Percentiles rank a stretch among this genome's conserved stretches.
These are phyloP conservation scores for Diglossa cyanea DNA, from an alignment of 2,797 vertebrate species.

Conservation along the genomic window DNA sequence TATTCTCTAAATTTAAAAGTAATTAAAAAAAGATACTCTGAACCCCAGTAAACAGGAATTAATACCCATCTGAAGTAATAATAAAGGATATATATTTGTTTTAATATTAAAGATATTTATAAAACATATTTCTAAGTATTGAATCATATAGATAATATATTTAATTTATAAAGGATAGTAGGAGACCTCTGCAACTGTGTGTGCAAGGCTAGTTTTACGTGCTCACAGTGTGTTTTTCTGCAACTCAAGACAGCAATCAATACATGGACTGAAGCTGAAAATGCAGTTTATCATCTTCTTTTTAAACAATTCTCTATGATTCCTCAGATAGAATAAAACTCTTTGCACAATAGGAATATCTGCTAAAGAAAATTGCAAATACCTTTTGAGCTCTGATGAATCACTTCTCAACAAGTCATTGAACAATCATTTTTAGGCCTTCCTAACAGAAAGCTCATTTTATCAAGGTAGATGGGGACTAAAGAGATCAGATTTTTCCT, in stretches of 20 bases:
- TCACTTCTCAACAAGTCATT: not conserved
- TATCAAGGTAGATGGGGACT: not conserved
- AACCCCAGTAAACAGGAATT: not conserved
- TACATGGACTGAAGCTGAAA: constrained; percentile 10
- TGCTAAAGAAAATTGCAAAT: not conserved
- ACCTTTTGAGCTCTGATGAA: not conserved
- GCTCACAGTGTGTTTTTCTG: not conserved
- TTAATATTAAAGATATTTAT: not conserved
- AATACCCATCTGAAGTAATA: not conserved
- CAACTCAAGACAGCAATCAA: not conserved
- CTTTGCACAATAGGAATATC: not conserved
- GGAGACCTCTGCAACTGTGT: not conserved
- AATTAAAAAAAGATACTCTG: not conserved
- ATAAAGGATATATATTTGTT: not conserved
- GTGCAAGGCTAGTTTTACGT: not conserved
- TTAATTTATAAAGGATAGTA: not conserved
- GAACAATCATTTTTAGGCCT: not conserved
- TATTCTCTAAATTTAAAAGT: not conserved
- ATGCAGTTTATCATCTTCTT: not conserved
- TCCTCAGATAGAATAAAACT: not conserved
- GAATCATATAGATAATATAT: not conserved
- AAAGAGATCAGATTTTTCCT: not conserved
- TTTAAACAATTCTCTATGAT: not conserved
- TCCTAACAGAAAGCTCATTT: not conserved
- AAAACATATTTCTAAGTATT: not conserved